Base-by-base conservation (phyloP, 2,888 invertebrate species). In the Aporophyla nigra region DNA sequence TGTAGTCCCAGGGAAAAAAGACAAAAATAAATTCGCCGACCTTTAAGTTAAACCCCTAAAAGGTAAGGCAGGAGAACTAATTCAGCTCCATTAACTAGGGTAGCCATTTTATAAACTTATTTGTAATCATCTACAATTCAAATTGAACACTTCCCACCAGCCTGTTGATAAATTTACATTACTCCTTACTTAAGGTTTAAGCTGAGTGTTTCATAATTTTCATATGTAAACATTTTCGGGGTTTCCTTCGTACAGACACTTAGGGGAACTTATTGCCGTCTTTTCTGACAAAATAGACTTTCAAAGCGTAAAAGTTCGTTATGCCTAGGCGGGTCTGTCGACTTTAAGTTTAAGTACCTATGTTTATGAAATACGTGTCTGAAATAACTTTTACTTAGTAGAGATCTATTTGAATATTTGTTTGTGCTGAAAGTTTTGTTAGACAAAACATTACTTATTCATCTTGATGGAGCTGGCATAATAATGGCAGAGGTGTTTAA, bases 121-220 rank as follows among this genome's bases (percentile, higher is more conserved):
- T 93, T 93, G 91, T 93, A 90, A 89, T 91, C 88, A 94, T 94
- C 90, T 94, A 89, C 92, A 94, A 93, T 94, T 94, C 92, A 93
- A 93, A 94, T 94, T 91, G 86, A 85, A 90, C 93, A 93, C 91
- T 93, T 88, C 86, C 53, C 88, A 90, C 19, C 67, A 40, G 67
- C 19, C 33, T 58, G 33, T 33, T 56, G 56, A 67, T 67, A 67
- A 67, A 93, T 93, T 93, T 92, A 89, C 92, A 92, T 93, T 91
- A 90, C 51, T 67, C 66, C 76, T 62, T 82, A 82, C 76, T 76
- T 53, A 82, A 62, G 76, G 46, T 92, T 91, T 89, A 80, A 79
- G 83, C 76, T 66, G 85, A 88, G 88, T 87, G 86, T 88, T 90
- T 86, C 87, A 80, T 83, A 87, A 91, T 92, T 93, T 91, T 91